A percentile compares a stretch with the other conserved stretches of the same genome.
Evolutionary conservation across 1,140 invertebrate species (phyloP).

Genomic region (Penaeus japonicus): DNA sequence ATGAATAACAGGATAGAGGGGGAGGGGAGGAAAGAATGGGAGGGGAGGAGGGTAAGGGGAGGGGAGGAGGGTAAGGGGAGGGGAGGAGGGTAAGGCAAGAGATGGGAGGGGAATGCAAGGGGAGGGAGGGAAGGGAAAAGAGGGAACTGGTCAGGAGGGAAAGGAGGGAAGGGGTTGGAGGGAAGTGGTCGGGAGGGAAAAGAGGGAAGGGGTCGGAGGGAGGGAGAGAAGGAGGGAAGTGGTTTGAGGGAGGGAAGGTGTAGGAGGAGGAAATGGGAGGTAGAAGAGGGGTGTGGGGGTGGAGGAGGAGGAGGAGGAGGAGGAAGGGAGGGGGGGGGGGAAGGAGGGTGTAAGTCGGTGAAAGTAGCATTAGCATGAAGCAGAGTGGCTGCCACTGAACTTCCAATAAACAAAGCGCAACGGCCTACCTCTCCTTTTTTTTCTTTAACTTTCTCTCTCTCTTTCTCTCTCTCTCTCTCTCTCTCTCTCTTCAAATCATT

Average conservation of each 20-base stretch:
- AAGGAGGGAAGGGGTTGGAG: neutral
- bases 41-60: neutral
- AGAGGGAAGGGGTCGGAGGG: neutral
- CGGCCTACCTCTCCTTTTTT: neutral
- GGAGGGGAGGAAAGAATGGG: neutral
- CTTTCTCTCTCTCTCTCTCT: constrained; percentile 1
- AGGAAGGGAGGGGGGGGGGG: too few relatives aligned
- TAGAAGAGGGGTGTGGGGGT: neutral
- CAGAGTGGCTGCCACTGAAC: too few relatives aligned
- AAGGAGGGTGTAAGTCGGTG: too few relatives aligned
- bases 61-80: neutral
- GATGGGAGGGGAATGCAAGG: neutral
- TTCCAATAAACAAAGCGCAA: neutral
- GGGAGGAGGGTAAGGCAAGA: neutral
- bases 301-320: too few relatives aligned
- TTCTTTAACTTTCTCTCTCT: neutral
- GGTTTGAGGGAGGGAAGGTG: neutral
- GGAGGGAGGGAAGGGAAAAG: neutral
- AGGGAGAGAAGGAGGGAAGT: neutral
- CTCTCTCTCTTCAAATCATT: neutral
- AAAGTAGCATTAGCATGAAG: too few relatives aligned
- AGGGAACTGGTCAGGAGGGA: neutral
- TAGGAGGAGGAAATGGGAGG: neutral
- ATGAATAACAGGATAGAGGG: neutral
- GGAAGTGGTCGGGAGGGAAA: neutral